Evolutionary conservation across 2,113 vertebrate species (phyloP).

Genomic region (Myotis davidii): DNA sequence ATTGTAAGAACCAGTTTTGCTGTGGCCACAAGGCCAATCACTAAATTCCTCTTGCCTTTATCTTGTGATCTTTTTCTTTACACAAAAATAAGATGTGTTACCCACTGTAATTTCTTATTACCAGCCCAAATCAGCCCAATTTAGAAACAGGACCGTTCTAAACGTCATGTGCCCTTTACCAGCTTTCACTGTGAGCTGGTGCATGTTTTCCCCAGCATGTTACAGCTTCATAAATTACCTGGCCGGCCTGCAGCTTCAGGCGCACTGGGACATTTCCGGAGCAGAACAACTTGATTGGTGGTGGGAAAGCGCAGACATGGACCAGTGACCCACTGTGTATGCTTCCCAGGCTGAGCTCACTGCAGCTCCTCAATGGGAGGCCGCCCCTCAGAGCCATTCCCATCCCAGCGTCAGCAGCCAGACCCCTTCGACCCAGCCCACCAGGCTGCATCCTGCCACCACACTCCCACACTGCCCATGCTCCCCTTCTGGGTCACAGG

Average conservation of each 20-base stretch:
- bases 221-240: constrained; percentile 29
- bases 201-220: constrained; percentile 21
- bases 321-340: background rate
- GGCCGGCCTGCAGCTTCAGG: background rate
- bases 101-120: background rate
- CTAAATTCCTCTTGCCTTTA: background rate
- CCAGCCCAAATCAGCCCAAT: background rate
- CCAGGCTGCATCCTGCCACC: background rate
- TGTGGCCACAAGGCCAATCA: background rate
- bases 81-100: constrained; percentile 12
- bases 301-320: background rate
- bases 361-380: background rate
- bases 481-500: background rate
- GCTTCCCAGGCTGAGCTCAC: background rate
- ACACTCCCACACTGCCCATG: background rate
- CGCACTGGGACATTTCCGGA: background rate
- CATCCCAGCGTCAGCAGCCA: background rate
- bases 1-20: background rate
- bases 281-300: background rate
- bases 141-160: constrained; percentile 35
- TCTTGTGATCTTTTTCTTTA: background rate
- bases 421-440: fast-evolving
- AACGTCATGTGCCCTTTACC: background rate
- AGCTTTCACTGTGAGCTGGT: background rate
- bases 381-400: background rate